Conservation (phyloP, 2,888 invertebrate genomes). For the Hemithea aestivaria region DNA sequence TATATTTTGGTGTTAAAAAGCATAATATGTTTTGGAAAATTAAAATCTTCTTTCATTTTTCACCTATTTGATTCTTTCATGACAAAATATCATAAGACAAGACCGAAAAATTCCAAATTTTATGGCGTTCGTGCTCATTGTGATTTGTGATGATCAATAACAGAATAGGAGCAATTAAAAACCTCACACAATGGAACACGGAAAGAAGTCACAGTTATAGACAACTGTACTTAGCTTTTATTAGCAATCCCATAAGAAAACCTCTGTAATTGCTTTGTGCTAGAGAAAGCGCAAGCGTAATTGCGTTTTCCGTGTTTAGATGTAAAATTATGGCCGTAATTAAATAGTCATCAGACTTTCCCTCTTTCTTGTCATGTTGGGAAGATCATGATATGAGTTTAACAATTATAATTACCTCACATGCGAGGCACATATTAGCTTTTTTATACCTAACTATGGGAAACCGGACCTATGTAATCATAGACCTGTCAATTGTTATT, state of each 20-base stretch:
- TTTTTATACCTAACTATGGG: too few relatives aligned
- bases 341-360: too few relatives aligned
- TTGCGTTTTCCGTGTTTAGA: slow-evolving; percentile 12
- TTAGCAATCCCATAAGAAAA: slow-evolving; percentile 17
- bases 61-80: slow-evolving; percentile 14
- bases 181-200: slow-evolving; percentile 21
- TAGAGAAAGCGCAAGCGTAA: slow-evolving; percentile 16
- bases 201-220: slow-evolving; percentile 16
- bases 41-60: too few relatives aligned
- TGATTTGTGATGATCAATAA: slow-evolving; percentile 20
- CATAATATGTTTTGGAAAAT: too few relatives aligned
- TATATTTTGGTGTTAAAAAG: too few relatives aligned
- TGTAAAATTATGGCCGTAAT: slow-evolving; percentile 1
- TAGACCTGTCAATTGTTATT: too few relatives aligned
- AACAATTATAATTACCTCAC: too few relatives aligned
- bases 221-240: slow-evolving; percentile 7
- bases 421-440: too few relatives aligned
- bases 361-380: too few relatives aligned
- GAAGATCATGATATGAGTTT: too few relatives aligned
- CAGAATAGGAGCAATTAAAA: slow-evolving; percentile 20
- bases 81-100: slow-evolving; percentile 18
- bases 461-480: too few relatives aligned
- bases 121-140: slow-evolving; percentile 2
- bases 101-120: slow-evolving; percentile 7
- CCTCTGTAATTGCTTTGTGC: slow-evolving; percentile 13